These are phyloP conservation scores for Pristionchus fissidentatus DNA, from an alignment of 2,888 invertebrate species.

Conservation along the genomic window DNA sequence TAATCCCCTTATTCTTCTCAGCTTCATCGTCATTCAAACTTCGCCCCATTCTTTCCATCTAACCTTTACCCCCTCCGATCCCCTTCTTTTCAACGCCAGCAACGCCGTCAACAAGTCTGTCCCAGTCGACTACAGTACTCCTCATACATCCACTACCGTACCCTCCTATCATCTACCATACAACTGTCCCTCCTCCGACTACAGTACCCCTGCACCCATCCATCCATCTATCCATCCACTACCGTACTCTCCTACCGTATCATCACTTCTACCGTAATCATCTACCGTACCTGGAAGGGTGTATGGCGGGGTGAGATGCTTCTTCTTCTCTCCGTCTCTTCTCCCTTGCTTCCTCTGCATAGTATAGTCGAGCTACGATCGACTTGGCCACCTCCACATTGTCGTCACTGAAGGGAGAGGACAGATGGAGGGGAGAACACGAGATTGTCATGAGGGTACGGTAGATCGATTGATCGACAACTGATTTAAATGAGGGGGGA, in stretches of 20 bases:
- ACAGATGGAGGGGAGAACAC: background rate
- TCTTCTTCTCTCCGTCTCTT: constrained; percentile 38
- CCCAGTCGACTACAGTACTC: background rate
- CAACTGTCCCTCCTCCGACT: background rate
- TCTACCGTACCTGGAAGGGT: constrained; percentile 20
- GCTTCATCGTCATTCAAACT: constrained; percentile 10
- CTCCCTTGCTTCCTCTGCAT: constrained; percentile 45
- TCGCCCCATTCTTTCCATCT: constrained; percentile 14
- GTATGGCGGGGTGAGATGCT: background rate
- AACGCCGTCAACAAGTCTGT: background rate
- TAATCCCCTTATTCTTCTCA: constrained; percentile 1
- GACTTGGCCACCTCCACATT: constrained; percentile 54
- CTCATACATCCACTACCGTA: background rate
- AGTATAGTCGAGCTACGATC: constrained; percentile 53
- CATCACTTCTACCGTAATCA: background rate
- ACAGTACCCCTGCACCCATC: background rate
- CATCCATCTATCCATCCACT: background rate
- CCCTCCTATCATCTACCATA: background rate
- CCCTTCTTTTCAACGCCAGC: background rate
- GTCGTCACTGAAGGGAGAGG: constrained; percentile 51
- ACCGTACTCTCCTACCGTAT: background rate
- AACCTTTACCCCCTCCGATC: background rate
- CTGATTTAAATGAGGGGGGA: constrained; percentile 6
- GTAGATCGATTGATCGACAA: background rate
- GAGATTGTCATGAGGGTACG: constrained; percentile 22